phyloP scores from a whole-genome alignment of 37 sponge, comb jelly and placozoan genomes.

The Agelas oroides region DNA sequence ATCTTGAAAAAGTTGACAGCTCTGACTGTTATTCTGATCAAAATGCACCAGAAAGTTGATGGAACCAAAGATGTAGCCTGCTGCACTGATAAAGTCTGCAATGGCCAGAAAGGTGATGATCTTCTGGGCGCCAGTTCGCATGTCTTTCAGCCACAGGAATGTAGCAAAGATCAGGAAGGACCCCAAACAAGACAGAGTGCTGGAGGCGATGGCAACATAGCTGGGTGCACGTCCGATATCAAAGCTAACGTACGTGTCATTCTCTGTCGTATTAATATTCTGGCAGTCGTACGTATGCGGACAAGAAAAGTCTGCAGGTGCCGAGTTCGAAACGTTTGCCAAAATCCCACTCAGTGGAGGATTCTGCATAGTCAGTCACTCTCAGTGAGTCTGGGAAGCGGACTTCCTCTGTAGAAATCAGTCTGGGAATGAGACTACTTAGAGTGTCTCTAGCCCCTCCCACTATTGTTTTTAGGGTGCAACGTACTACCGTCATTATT shows the following conservation, averaged over 20 bases:
- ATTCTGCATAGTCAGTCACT: too few species aligned
- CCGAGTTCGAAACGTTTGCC: too few species aligned
- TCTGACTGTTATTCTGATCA: neutral
- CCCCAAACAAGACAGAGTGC: constrained; percentile 54
- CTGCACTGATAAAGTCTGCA: constrained; percentile 71
- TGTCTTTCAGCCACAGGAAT: constrained; percentile 43
- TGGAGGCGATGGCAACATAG: constrained; percentile 41
- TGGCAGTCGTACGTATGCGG: too few species aligned
- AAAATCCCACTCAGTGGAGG: too few species aligned
- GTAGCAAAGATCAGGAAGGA: constrained; percentile 53
- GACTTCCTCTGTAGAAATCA: too few species aligned
- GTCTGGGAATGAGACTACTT: too few species aligned
- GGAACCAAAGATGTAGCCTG: constrained; percentile 65
- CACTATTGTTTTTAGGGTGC: too few species aligned
- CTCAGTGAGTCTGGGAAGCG: too few species aligned
- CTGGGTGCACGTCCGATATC: constrained; percentile 18
- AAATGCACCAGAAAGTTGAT: constrained; percentile 26
- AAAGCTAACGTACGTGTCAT: constrained; percentile 20
- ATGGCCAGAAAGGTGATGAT: constrained; percentile 67
- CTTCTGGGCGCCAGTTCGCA: constrained; percentile 55
- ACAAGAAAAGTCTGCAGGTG: too few species aligned
- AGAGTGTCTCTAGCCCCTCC: too few species aligned
- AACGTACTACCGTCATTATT: too few species aligned
- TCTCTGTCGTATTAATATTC: too few species aligned
- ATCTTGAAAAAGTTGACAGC: neutral